phyloP scores from a whole-genome alignment of 2,797 vertebrate species.

The Potorous gilbertii region DNA sequence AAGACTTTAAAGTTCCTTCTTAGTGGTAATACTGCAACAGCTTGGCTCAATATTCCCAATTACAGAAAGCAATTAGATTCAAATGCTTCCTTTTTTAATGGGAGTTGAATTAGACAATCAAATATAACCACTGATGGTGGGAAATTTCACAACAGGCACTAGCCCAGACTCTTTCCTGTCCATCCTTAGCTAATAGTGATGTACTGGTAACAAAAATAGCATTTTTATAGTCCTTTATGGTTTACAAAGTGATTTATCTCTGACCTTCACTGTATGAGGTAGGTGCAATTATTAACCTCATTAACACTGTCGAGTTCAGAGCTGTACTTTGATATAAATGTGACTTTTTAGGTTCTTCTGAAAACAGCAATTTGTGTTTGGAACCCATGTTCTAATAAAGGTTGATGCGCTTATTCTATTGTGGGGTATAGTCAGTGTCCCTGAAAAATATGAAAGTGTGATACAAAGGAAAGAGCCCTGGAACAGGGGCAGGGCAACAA shows the following conservation, averaged over 20 bases:
- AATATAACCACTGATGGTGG: background rate
- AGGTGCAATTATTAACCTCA: background rate
- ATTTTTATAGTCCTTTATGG: background rate
- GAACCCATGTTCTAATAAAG: background rate
- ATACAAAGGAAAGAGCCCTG: background rate
- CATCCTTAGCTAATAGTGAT: background rate
- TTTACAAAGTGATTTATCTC: background rate
- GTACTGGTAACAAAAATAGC: background rate
- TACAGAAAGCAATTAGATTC: background rate
- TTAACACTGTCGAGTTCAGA: background rate
- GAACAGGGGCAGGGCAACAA: background rate
- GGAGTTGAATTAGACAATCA: background rate
- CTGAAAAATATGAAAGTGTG: background rate
- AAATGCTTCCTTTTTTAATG: background rate
- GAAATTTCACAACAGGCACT: background rate
- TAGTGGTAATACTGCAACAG: background rate
- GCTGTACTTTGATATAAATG: background rate
- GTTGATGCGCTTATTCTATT: background rate
- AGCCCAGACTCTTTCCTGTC: background rate
- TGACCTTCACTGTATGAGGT: background rate
- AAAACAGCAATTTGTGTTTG: background rate
- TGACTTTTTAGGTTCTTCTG: background rate
- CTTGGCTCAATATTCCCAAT: background rate
- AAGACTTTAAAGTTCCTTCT: background rate
- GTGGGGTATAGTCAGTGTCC: background rate